Conservation (phyloP, 2,888 invertebrate genomes). For the Tipula vernalis region DNA sequence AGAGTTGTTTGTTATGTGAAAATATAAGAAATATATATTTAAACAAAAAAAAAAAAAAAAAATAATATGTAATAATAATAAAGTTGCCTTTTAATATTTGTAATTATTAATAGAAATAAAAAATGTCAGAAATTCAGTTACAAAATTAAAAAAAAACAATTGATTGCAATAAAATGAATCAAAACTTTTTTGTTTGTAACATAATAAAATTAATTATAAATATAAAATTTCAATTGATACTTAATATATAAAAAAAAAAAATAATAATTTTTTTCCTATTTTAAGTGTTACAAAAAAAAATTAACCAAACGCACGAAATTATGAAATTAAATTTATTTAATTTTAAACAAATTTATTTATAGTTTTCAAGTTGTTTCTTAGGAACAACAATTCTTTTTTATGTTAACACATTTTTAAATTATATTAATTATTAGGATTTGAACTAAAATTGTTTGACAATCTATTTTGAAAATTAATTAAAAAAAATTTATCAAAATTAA, state of each 20-base stretch:
- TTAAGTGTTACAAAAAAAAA: background rate
- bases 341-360: background rate
- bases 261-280: background rate
- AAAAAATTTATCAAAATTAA: background rate
- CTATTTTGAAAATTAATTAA: background rate
- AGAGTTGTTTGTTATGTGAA: background rate
- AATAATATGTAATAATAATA: background rate
- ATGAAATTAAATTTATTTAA: background rate
- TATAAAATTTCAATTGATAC: background rate
- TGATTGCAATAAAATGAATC: background rate
- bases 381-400: background rate
- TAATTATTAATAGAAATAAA: background rate
- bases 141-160: background rate
- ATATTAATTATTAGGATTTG: background rate
- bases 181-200: background rate
- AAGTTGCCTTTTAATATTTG: background rate
- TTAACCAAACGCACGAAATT: background rate
- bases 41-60: too few species aligned
- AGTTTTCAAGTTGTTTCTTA: background rate
- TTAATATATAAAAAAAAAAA: background rate
- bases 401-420: background rate
- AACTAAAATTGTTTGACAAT: background rate
- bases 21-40: background rate
- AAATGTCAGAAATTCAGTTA: background rate
- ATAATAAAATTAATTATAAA: background rate